Evolutionary conservation across 23 tunicate genomes (phyloP), one percentile per base, ranked within the genome.

Genomic region (Trididemnum nubilum): DNA sequence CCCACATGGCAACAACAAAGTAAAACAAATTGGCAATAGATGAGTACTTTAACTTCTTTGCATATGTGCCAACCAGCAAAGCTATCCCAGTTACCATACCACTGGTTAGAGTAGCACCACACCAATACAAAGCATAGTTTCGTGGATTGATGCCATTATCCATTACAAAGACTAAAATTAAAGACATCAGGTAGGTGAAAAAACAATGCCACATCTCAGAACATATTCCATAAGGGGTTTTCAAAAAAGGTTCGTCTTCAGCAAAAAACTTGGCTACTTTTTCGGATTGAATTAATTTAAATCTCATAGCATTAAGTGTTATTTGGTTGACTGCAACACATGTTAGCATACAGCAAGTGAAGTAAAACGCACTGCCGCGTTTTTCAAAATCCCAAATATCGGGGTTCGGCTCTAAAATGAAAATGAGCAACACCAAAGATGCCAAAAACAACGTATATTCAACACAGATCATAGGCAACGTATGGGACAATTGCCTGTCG

Each of bases 331-430:
- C 67, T 12, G 27, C 4, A 4, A 61, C 67, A 61, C 67, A 61
- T 12, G 67, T 25, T 4, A 61, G 26, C 15, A 61, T 15, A 25
- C 67, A 61, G 26, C 21, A 61, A 5, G n/a, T 4, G 26, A 21
- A 61, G n/a, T 61, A 61, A 61, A 61, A 22, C 4, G n/a, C 9
- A 44, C 54, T 61, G 4, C 67, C 67, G 4, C 67, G 27, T 22
- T 25, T 61, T 61, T 61, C 67, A 61, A 61, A 61, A 61, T 61
- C n/a, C 67, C 67, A 61, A 61, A 61, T 12, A 21, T 61, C 67
- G n/a, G 29, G 5, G n/a, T 15, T 4, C 4, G 67, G 67, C n/a
- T n/a, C 29, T 61, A 25, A 22, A 5, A 61, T 21, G n/a, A 22
- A 15, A n/a, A 61, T 22, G 26, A n/a, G n/a, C 27, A 61, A 12